Evolutionary conservation across 2,797 vertebrate genomes (phyloP).

Genomic region (Poecilia wingei): DNA sequence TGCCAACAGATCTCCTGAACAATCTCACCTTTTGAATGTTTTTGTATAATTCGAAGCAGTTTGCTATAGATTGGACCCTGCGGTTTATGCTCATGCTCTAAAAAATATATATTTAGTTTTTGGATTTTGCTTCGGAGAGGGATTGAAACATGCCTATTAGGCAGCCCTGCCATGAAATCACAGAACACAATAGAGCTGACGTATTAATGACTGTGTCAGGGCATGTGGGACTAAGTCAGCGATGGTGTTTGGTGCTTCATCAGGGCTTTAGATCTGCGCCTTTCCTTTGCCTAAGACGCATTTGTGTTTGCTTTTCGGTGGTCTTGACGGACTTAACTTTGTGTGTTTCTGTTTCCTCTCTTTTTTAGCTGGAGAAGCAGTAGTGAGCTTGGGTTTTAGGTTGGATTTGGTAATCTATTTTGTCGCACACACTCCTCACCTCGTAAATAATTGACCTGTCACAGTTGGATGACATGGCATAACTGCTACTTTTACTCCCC

Average conservation of each 20-base stretch:
- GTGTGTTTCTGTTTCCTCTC: slow-evolving; percentile 18
- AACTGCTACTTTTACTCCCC: slow-evolving; percentile 46
- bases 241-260: slow-evolving; percentile 34
- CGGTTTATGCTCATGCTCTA: slow-evolving; percentile 39
- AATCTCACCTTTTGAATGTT: slow-evolving; percentile 19
- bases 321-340: slow-evolving; percentile 11
- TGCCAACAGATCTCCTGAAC: not conserved
- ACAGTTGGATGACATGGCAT: slow-evolving; percentile 60
- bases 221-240: slow-evolving; percentile 8
- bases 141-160: slow-evolving; percentile 59
- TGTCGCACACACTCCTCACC: slow-evolving; percentile 33
- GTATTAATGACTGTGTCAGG: slow-evolving; percentile 21
- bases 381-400: slow-evolving; percentile 48
- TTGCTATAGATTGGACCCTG: slow-evolving; percentile 37
- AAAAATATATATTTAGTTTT: slow-evolving; percentile 43
- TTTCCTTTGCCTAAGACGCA: slow-evolving; percentile 39
- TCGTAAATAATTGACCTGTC: slow-evolving; percentile 71
- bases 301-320: slow-evolving; percentile 40
- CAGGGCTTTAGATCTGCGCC: slow-evolving; percentile 21
- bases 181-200: slow-evolving; percentile 37
- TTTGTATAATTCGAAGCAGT: slow-evolving; percentile 32
- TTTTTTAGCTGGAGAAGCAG: slow-evolving; percentile 35
- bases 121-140: slow-evolving; percentile 55
- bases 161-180: slow-evolving; percentile 38
- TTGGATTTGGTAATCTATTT: slow-evolving; percentile 54